A percentile compares a stretch with the other conserved stretches of the same genome.
Conservation (phyloP, 37 sponge, comb jelly and placozoan genomes). For the Axinella damicornis region DNA sequence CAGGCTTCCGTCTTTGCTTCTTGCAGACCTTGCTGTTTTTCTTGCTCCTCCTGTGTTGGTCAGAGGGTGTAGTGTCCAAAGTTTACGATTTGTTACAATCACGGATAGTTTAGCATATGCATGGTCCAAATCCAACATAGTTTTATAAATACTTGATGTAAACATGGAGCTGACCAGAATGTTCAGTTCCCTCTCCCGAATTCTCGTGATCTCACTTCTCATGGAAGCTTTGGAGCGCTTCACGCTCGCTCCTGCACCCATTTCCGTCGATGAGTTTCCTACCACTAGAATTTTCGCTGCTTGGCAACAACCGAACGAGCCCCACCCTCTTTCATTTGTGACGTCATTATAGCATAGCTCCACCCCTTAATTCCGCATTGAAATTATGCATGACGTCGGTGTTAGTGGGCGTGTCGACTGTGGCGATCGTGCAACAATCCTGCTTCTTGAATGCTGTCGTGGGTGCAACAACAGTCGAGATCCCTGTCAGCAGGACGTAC, state of each 20-base stretch:
- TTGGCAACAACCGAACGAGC: constrained; percentile 15
- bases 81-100: too few species aligned
- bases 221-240: constrained; percentile 15
- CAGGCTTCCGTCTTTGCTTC: constrained; percentile 14
- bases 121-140: too few species aligned
- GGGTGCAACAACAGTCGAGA: too few species aligned
- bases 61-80: not conserved
- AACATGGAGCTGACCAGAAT: constrained; percentile 1
- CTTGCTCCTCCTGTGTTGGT: constrained; percentile 6
- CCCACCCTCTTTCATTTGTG: constrained; percentile 31
- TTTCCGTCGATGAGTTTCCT: not conserved
- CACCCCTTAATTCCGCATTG: too few species aligned
- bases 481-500: too few species aligned
- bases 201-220: constrained; percentile 24
- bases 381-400: too few species aligned
- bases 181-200: constrained; percentile 36
- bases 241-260: constrained; percentile 55
- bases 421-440: too few species aligned
- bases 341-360: too few species aligned
- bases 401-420: too few species aligned
- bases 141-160: too few species aligned
- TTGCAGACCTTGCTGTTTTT: not conserved
- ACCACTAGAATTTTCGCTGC: not conserved
- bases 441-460: too few species aligned
- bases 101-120: too few species aligned